Percentiles rank a stretch among this genome's conserved stretches.
Evolutionary conservation across 2,113 vertebrate genomes (phyloP).

Genomic region (Festucalex cinctus): DNA sequence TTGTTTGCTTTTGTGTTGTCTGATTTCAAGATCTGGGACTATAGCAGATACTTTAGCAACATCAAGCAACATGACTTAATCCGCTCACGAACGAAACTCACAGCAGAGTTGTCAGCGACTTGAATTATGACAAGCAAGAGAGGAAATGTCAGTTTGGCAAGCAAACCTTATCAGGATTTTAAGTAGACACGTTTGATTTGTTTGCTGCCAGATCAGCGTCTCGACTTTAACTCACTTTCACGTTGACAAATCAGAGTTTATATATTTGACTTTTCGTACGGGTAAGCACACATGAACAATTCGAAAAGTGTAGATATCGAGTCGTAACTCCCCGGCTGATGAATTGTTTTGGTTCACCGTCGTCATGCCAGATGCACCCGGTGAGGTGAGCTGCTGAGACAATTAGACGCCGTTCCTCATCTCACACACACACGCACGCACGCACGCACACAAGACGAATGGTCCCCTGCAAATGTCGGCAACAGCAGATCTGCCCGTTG

Average conservation of each 20-base stretch:
- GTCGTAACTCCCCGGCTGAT: not conserved
- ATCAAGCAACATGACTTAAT: not conserved
- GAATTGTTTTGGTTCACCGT: conserved; percentile 24
- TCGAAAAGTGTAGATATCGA: not conserved
- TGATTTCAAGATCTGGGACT: not conserved
- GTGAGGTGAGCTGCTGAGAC: conserved; percentile 34
- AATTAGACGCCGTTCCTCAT: conserved; percentile 47
- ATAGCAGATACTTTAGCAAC: not conserved
- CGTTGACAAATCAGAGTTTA: not conserved
- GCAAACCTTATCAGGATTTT: not conserved
- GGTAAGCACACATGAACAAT: not conserved
- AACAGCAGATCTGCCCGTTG: conserved; percentile 66
- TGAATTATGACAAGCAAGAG: not conserved
- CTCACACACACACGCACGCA: conserved; percentile 20
- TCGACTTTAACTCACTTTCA: not conserved
- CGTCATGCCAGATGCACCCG: conserved; percentile 23
- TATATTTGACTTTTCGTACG: not conserved
- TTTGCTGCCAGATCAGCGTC: conserved; percentile 1
- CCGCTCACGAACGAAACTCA: not conserved
- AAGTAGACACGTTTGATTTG: conserved; percentile 3
- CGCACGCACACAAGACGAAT: conserved; percentile 15
- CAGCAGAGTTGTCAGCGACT: not conserved
- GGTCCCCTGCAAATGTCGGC: conserved; percentile 65
- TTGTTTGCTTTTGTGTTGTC: not conserved
- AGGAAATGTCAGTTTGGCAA: not conserved